Base-by-base conservation (phyloP, 2,888 invertebrate genomes). In the Aleiodes alternator region DNA sequence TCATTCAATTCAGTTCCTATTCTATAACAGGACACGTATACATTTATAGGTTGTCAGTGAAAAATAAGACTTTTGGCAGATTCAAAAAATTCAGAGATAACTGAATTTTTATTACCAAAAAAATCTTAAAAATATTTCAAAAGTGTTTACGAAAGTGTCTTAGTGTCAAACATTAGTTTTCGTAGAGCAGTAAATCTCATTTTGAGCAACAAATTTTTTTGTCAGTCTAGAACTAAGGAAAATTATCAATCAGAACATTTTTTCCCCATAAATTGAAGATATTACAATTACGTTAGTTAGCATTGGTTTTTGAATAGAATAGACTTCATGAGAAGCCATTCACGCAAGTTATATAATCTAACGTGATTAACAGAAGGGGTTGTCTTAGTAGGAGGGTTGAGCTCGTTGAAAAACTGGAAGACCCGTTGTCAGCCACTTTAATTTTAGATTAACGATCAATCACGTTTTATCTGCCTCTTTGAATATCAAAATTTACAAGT, bases 381-480 rank as follows among this genome's bases (percentile, higher is more conserved):
- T 87, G 86, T 85, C 84, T 86, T 82, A 79, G 81, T 83, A 82
- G 68, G 72, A 80, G 82, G 82, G 84, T 84, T 81, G 69, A 56
- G 38, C 16, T 7, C 71, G 48, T 48, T 75, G 68, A 72, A 78
- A 48, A 38, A 66, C 43, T 11, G 53, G 43, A 43, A 38, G 14
- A 55, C 80, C 78, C 80, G 80, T 81, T 82, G 85, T 84, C 83
- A 83, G 84, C 79, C 82, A 83, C 81, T 82, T 83, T 81, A 83
- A 85, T 87, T 71, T 85, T 86, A 85, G 85, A 87, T 86, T 84
- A 86, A 85, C 82, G 83, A 81, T 86, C 84, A 85, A 87, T 87
- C 87, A 86, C 80, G 80, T 79, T 75, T 72, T 61, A 61, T 59
- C n/a, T 48, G 48, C 12, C 23, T 12, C 1, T 7, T 12, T 50